Evolutionary conservation across 2,113 vertebrate species (phyloP).

Genomic region (Coturnix japonica): DNA sequence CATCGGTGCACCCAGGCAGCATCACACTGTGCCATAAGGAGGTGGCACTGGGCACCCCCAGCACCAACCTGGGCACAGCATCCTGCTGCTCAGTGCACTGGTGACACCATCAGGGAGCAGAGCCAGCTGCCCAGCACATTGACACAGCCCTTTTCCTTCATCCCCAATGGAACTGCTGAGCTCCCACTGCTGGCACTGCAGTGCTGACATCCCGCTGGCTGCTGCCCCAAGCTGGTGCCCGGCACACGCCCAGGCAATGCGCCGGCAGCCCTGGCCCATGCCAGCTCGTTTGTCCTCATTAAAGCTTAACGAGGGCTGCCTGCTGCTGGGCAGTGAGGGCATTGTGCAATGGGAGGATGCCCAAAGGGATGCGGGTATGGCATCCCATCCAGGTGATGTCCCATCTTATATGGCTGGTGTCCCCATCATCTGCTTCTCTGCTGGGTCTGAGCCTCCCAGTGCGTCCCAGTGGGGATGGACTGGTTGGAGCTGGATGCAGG

Average conservation of each 20-base stretch:
- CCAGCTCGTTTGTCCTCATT: slow-evolving; percentile 70
- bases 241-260: background rate
- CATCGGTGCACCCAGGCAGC: background rate
- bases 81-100: background rate
- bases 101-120: accelerated
- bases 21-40: background rate
- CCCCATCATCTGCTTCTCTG: background rate
- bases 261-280: background rate
- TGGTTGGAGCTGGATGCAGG: too few relatives aligned
- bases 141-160: background rate
- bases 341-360: background rate
- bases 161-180: too few relatives aligned
- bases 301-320: slow-evolving; percentile 54
- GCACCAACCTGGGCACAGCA: background rate
- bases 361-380: background rate
- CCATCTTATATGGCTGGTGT: background rate
- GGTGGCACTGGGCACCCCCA: background rate
- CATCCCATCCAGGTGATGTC: too few relatives aligned
- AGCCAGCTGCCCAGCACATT: background rate
- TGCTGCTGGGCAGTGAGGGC: background rate
- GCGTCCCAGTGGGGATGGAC: too few relatives aligned
- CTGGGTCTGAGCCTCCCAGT: too few relatives aligned
- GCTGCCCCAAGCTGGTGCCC: background rate
- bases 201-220: background rate
- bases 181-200: background rate